phyloP scores from a whole-genome alignment of 2,888 invertebrate species.

The Phortica okadai region DNA sequence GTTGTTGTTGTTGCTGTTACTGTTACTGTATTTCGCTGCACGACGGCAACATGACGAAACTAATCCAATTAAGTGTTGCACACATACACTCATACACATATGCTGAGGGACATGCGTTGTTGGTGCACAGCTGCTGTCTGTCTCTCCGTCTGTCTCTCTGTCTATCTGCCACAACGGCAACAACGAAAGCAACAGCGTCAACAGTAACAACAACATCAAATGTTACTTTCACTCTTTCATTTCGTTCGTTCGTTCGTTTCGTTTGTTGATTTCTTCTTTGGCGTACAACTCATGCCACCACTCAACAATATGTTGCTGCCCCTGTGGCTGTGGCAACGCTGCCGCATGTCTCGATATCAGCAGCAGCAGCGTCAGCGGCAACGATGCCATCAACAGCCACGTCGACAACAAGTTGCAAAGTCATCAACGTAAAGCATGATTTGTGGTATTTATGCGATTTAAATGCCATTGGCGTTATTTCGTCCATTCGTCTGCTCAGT shows the following conservation, averaged over 20 bases:
- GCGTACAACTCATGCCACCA: background rate
- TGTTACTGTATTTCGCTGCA: conserved; percentile 2
- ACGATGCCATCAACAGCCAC: conserved; percentile 1
- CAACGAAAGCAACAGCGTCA: background rate
- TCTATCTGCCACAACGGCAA: background rate
- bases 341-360: background rate
- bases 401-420: conserved; percentile 34
- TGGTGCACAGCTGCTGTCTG: conserved; percentile 19
- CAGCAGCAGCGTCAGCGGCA: conserved; percentile 6
- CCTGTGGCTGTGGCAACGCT: background rate
- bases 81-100: conserved; percentile 3
- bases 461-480: conserved; percentile 37
- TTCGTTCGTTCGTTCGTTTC: background rate
- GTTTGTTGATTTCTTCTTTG: background rate
- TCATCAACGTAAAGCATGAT: conserved; percentile 45
- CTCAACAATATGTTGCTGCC: background rate
- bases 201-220: background rate
- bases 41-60: conserved; percentile 25
- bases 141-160: background rate
- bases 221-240: conserved; percentile 12
- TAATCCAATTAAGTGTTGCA: conserved; percentile 36
- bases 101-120: background rate
- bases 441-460: conserved; percentile 49
- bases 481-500: conserved; percentile 3
- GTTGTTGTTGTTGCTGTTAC: conserved; percentile 12